These are phyloP conservation scores for Odontocerum albicorne DNA, from an alignment of 2,888 invertebrate species.

Conservation along the genomic window DNA sequence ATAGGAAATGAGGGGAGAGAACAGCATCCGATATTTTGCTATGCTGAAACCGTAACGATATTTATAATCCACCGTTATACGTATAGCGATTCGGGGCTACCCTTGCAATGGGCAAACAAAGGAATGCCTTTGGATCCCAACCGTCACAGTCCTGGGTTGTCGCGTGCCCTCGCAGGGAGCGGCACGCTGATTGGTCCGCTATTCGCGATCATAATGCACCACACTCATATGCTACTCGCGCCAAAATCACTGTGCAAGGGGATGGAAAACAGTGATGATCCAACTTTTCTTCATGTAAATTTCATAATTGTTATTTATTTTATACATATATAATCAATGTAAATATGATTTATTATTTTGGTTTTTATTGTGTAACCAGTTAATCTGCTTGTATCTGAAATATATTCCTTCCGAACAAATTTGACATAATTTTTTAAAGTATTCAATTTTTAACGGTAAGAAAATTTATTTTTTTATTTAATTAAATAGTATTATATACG, in stretches of 20 bases:
- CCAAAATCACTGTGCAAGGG: conserved; percentile 21
- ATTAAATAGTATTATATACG: no score
- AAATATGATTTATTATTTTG: no score
- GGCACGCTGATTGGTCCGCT: conserved; percentile 20
- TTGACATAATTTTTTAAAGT: no score
- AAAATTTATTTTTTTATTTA: no score
- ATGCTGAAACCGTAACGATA: conserved; percentile 12
- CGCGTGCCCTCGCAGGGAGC: conserved; percentile 23
- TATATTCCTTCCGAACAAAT: no score
- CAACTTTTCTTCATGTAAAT: no score
- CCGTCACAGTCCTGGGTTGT: conserved; percentile 21
- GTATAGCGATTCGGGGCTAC: conserved; percentile 13
- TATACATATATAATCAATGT: no score
- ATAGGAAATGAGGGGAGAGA: not conserved
- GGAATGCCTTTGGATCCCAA: conserved; percentile 24
- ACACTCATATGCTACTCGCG: conserved; percentile 19
- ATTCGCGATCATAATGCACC: conserved; percentile 17
- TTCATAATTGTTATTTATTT: no score
- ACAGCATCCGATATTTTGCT: conserved; percentile 6
- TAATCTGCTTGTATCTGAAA: no score
- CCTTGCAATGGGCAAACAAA: conserved; percentile 9
- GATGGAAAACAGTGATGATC: no score
- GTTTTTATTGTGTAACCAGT: no score
- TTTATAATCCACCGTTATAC: conserved; percentile 24
- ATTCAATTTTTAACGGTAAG: no score